Evolutionary conservation across 2,113 vertebrate species (phyloP), one percentile per base, ranked within the genome.

Genomic region (Sylvilagus bachmani): DNA sequence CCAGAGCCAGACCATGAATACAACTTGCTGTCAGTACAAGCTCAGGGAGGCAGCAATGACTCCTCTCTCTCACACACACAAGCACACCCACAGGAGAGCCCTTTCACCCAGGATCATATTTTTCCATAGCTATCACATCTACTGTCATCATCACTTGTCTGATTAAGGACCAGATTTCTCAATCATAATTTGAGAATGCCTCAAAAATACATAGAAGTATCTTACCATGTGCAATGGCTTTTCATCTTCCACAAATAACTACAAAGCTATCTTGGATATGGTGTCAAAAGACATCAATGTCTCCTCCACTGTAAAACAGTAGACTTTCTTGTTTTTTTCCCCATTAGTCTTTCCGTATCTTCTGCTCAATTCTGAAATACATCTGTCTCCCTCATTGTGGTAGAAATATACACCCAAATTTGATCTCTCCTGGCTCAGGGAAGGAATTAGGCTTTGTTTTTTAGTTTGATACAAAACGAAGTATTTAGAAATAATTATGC

Each of bases 291-390:
- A 44, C 21, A 17, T 31, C 44, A 10, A 29, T 73, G 8, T 73
- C 31, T 70, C 71, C 24, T 77, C 55, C 5, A 8, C 71, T 14
- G 31, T 5, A 49, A 10, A 33, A 16, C 14, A 27, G n/a, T 31
- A n/a, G 24, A 27, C 24, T 86, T 80, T 22, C 73, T 80, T 81
- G 21, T 38, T 3, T 24, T 25, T 5, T 11, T 38, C 5, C 22
- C 10, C 3, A 31, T 33, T 38, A 61, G 12, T 89, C 21, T 55
- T 74, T 27, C 58, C 7, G 10, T 55, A 44, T 17, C 19, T 58
- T 69, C 38, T 82, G 36, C 49, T 49, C 24, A 75, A 86, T 77
- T 92, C 80, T 92, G 69, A 70, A 90, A 44, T 67, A 44, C 80
- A 36, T 4, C 29, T 38, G 53, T 38, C 82, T 73, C 44, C 33